Evolutionary conservation across 2,113 vertebrate species (phyloP), one percentile per base, ranked within the genome.

Genomic region (Barbus barbus): DNA sequence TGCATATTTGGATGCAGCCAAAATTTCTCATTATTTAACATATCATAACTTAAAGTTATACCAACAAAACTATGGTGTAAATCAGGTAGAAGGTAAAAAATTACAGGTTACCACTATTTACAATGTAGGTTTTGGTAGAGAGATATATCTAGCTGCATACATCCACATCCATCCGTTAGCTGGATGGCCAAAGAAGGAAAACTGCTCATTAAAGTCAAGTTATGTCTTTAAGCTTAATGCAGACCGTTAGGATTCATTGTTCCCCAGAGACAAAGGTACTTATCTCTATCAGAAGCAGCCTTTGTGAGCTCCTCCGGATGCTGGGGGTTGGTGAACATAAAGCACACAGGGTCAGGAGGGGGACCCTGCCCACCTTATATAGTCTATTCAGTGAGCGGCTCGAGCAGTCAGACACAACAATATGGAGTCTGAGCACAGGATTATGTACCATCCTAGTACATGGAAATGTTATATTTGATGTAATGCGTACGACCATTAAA

Each of bases 321-420:
- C 58, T 58, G 74, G 79, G 44, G 89, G 83, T 84, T 85, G 87
- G 86, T 74, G 86, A 92, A 92, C 89, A 89, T 90, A 87, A 89
- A 44, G 85, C 16, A 26, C 26, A 48, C 33, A 20, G 26, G 26
- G 31, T 44, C 26, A 31, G 24, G 58, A 77, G 58, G 58, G 53
- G 33, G 38, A 69, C 65, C 46, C 33, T 51, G 33, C 31, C 78
- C 78, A 80, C 60, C 58, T 80, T 12, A n/a, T n/a, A n/a, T n/a
- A 63, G 24, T 9, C 77, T 63, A 48, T 26, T 51, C 38, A 51
- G 20, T 33, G 18, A 48, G 11, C 41, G 41, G n/a, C 58, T 79
- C 58, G 7, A 24, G 44, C 46, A 75, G 73, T 75, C 24, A 75
- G 24, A 51, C 44, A 77, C 28, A 77, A 65, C 58, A 78, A 41